phyloP scores from a whole-genome alignment of 2,888 invertebrate genomes.

The Brachylomia viminalis region DNA sequence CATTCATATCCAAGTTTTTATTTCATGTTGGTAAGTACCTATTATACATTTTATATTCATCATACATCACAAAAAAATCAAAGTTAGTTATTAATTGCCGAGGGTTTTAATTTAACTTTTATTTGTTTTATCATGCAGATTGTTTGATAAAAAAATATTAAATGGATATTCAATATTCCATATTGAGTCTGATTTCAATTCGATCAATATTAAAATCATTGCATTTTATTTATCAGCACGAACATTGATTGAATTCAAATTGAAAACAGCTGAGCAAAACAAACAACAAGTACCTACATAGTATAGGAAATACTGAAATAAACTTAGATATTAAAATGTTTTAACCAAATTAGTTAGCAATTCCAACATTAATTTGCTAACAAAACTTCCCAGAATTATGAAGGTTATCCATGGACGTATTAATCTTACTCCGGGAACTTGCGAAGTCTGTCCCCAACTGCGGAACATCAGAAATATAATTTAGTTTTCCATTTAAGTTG shows the following conservation, averaged over 20 bases:
- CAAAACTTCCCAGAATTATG: slow-evolving; percentile 57
- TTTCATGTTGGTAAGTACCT: background rate
- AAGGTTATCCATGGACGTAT: slow-evolving; percentile 63
- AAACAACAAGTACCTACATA: background rate
- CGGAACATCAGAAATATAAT: slow-evolving; percentile 70
- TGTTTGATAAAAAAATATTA: background rate
- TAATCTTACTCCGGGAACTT: slow-evolving; percentile 66
- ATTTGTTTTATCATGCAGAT: background rate
- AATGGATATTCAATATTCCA: background rate
- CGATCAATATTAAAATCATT: slow-evolving; percentile 28
- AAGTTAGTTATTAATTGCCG: too few relatives aligned
- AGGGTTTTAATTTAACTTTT: background rate
- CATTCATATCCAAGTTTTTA: background rate
- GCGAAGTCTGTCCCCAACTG: slow-evolving; percentile 62
- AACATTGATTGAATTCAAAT: slow-evolving; percentile 8
- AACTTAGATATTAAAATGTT: slow-evolving; percentile 14
- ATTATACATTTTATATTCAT: background rate
- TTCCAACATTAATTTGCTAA: slow-evolving; percentile 43
- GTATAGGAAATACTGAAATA: background rate
- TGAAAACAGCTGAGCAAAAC: background rate
- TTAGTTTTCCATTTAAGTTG: slow-evolving; percentile 71
- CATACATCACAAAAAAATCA: background rate
- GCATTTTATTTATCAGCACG: slow-evolving; percentile 12
- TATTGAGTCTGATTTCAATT: background rate
- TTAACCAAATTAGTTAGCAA: slow-evolving; percentile 44